Base-by-base conservation (phyloP, 2,113 vertebrate genomes). In the Acinonyx jubatus region DNA sequence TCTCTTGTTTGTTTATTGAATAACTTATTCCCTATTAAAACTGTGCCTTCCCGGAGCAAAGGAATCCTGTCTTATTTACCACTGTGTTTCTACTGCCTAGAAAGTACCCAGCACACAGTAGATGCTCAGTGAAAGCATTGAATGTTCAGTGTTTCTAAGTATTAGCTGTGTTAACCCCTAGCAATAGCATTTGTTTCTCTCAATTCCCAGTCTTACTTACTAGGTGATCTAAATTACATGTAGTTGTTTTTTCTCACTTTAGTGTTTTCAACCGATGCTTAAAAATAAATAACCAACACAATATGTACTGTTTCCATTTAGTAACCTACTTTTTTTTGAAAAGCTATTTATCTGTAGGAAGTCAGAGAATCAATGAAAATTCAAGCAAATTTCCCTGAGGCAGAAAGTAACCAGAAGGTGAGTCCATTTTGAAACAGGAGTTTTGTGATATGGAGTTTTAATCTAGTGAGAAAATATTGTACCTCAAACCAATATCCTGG, bases 311-410 rank as follows among this genome's bases (percentile, higher is more conserved):
- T 27, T 92, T 66, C 68, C 63, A 78, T 61, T 90, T 55, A 33
- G 41, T n/a, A 45, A 23, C 21, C 50, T 71, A n/a, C 10, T 14
- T 8, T 50, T 68, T 81, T 97, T 90, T 27, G 27, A 23, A 73
- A 95, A 96, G 36, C 2, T 10, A 29, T 66, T 86, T 52, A 68
- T 61, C 12, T 89, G 7, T 2, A 82, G 41, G 23, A 93, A 92
- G 48, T 95, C 33, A 85, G 36, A 96, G 50, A 88, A 91, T 78
- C n/a, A 36, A 45, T 63, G 27, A 79, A 66, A 93, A 94, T 79
- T 79, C 50, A 91, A 52, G 36, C 65, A 50, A 79, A 73, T 61
- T 91, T 23, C 10, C 29, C 48, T 68, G 41, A 97, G 55, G 45
- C 16, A 45, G 25, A 89, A 91, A 73, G 52, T 48, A 57, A 63